Percentiles rank a stretch among this genome's conserved stretches.
These are phyloP conservation scores for Aspidoscelis tigris DNA, from an alignment of 2,113 vertebrate species.

Conservation along the genomic window DNA sequence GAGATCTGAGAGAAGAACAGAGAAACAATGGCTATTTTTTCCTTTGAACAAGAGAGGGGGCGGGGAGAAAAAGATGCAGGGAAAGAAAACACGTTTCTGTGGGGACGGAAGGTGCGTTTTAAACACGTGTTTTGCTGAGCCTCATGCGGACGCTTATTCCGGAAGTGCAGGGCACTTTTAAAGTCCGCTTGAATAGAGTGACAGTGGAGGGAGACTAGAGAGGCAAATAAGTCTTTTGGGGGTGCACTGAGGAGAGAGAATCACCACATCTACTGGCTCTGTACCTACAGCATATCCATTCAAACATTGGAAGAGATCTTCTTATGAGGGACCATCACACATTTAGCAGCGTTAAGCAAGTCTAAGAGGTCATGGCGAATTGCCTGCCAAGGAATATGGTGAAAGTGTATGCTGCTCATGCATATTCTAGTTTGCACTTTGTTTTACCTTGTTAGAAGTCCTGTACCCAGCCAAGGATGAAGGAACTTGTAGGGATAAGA, in stretches of 20 bases:
- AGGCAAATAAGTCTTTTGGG: too few relatives aligned
- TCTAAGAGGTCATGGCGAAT: neutral
- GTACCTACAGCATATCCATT: neutral
- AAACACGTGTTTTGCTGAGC: too few relatives aligned
- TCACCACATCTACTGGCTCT: neutral
- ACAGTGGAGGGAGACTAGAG: too few relatives aligned
- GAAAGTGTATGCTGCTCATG: neutral
- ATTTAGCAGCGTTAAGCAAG: neutral
- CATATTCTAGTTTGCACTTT: neutral
- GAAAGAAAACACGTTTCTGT: too few relatives aligned
- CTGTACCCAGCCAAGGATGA: conserved; percentile 94
- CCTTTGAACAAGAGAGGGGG: too few relatives aligned
- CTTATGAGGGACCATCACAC: neutral
- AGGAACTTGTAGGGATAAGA: conserved; percentile 84
- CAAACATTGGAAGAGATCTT: neutral
- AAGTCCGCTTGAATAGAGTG: too few relatives aligned
- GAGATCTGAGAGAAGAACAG: too few relatives aligned
- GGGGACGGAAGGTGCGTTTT: too few relatives aligned
- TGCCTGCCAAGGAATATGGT: neutral
- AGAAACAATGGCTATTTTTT: too few relatives aligned
- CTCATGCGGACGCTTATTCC: too few relatives aligned
- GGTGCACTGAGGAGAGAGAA: neutral
- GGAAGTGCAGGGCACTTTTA: too few relatives aligned
- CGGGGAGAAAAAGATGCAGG: too few relatives aligned
- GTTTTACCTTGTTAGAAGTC: conserved; percentile 91